Evolutionary conservation across 2,888 invertebrate genomes (phyloP).

Genomic region (Timandra comae): DNA sequence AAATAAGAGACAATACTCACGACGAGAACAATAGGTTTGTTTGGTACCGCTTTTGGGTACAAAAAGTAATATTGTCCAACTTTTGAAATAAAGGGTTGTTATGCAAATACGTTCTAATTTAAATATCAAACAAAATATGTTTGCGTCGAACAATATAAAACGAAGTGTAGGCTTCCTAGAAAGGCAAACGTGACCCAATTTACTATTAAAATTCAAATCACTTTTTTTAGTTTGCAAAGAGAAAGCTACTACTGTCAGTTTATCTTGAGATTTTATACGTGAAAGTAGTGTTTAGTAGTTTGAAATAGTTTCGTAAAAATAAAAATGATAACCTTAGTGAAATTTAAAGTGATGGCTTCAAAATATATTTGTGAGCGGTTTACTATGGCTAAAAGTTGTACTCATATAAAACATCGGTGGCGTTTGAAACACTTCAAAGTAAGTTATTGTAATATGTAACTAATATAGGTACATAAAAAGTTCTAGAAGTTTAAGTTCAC

Average conservation of each 20-base stretch:
- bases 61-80: background rate
- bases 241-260: conserved; percentile 61
- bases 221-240: conserved; percentile 65
- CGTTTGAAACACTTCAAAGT: too few species aligned
- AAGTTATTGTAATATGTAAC: too few species aligned
- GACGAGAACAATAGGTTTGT: too few species aligned
- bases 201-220: conserved; percentile 70
- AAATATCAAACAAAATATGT: conserved; percentile 20
- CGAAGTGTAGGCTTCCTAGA: conserved; percentile 48
- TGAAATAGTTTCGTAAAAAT: conserved; percentile 27
- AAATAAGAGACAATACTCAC: too few species aligned
- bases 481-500: too few species aligned
- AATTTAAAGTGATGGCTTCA: too few species aligned
- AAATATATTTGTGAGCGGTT: too few species aligned
- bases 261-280: conserved; percentile 46
- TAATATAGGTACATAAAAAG: too few species aligned
- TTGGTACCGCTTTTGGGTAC: too few species aligned
- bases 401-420: too few species aligned
- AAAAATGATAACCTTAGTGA: too few species aligned
- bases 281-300: conserved; percentile 50
- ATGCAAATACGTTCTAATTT: conserved; percentile 16
- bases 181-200: conserved; percentile 56
- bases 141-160: conserved; percentile 15
- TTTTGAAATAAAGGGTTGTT: conserved; percentile 18
- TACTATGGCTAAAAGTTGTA: conserved; percentile 30